phyloP scores from a whole-genome alignment of 35 echinoderm and acorn worm species.

The Heliocidaris tuberculata region DNA sequence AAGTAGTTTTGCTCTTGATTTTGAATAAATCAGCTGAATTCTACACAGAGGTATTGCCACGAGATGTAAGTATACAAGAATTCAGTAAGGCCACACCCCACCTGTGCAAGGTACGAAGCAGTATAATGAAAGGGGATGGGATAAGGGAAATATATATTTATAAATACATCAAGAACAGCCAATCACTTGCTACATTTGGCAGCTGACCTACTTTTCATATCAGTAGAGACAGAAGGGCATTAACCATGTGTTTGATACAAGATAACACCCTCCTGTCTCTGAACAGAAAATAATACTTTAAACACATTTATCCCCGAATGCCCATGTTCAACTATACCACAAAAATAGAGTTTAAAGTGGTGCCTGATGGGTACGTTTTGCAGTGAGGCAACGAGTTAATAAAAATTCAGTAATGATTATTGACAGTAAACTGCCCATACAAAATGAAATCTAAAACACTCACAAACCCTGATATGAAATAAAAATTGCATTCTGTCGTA shows the following conservation, averaged over 20 bases:
- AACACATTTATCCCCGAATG: too few relatives aligned
- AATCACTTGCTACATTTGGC: neutral
- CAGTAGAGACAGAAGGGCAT: neutral
- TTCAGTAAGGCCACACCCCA: neutral
- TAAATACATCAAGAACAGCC: neutral
- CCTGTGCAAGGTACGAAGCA: neutral
- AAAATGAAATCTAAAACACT: neutral
- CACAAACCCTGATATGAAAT: constrained; percentile 18
- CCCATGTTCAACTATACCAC: too few relatives aligned
- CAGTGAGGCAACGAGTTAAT: neutral
- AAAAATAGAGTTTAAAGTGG: neutral
- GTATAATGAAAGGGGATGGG: neutral
- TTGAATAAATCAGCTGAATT: neutral
- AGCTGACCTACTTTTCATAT: too few relatives aligned
- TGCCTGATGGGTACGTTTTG: neutral
- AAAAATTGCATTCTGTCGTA: neutral
- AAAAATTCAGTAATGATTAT: neutral
- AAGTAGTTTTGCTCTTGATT: neutral
- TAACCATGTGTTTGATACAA: too few relatives aligned
- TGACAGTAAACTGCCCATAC: neutral
- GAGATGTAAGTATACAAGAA: neutral
- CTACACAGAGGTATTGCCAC: neutral
- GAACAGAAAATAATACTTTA: too few relatives aligned
- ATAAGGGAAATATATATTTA: neutral
- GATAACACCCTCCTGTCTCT: too few relatives aligned